Evolutionary conservation across 2,888 invertebrate genomes (phyloP).

Genomic region (Tholera decimalis): DNA sequence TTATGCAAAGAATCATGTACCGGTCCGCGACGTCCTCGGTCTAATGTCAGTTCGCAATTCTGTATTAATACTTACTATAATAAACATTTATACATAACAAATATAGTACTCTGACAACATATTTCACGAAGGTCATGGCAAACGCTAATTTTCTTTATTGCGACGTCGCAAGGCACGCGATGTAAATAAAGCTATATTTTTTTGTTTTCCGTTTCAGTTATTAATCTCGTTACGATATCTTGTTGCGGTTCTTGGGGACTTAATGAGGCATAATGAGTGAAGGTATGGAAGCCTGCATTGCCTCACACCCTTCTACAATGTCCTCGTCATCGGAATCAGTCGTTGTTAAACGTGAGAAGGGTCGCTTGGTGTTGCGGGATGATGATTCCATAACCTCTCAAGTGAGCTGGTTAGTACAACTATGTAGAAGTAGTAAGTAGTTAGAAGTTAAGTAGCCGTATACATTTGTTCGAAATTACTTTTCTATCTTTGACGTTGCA

Average conservation of each 20-base stretch:
- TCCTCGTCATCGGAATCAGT: neutral
- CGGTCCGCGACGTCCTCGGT: slow-evolving; percentile 82
- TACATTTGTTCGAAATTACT: no score
- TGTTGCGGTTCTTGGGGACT: neutral
- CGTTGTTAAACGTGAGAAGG: neutral
- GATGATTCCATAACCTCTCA: neutral
- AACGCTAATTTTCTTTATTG: slow-evolving; percentile 84
- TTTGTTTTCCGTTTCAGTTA: slow-evolving; percentile 54
- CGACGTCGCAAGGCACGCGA: slow-evolving; percentile 82
- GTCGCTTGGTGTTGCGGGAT: neutral
- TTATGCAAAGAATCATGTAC: slow-evolving; percentile 88
- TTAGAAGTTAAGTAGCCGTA: no score
- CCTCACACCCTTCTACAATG: neutral
- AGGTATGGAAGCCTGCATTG: neutral
- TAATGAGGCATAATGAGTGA: slow-evolving; percentile 1
- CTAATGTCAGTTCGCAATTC: slow-evolving; percentile 78
- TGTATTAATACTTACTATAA: slow-evolving; percentile 72
- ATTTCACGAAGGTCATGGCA: slow-evolving; percentile 82
- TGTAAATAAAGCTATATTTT: slow-evolving; percentile 72
- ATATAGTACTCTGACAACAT: slow-evolving; percentile 70
- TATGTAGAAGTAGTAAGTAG: neutral
- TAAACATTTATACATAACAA: slow-evolving; percentile 77
- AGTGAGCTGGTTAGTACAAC: slow-evolving; percentile 3
- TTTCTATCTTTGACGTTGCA: no score
- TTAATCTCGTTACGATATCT: slow-evolving; percentile 21